Evolutionary conservation across 2,113 vertebrate species (phyloP), one percentile per base, ranked within the genome.

Genomic region (Rhegmatorhina hoffmannsi): DNA sequence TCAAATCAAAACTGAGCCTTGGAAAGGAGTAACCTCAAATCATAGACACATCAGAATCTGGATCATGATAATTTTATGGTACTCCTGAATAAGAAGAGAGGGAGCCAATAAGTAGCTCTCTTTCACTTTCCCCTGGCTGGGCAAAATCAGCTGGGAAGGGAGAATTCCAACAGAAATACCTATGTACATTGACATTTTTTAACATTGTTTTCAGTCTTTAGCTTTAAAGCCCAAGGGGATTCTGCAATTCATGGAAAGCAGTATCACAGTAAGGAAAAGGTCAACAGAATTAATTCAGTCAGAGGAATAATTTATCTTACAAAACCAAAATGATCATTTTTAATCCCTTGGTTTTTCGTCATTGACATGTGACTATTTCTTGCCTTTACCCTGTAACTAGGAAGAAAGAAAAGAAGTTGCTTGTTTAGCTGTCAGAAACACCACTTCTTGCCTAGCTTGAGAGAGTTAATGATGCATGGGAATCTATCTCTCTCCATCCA

Each of bases 371-470:
- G 47, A 40, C 36, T 80, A 10, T 85, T 87, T 95, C 67, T 92
- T 93, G 76, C 31, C 38, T 92, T 91, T 80, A 63, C 36, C n/a
- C 23, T 72, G 26, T 59, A 81, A 83, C 16, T 76, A 86, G 58
- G 88, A 91, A 84, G 53, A 81, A 29, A 74, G 66, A 90, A 43
- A 87, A 94, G 49, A 94, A 91, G 29, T 63, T 92, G 24, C 79
- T 94, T 95, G 82, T 90, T 84, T 94, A 92, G 46, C 43, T 86
- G 34, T 84, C 59, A 84, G 68, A 94, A 94, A 88, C 75, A 75
- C 34, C 50, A 18, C 36, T 74, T 15, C 49, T 88, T 92, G 56
- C 40, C 60, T 88, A 76, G 46, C 19, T 76, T 73, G 47, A 59
- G 63, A 34, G 44, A 23, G 31, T 20, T 91, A 73, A 34, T 85